Evolutionary conservation across 2,797 vertebrate species (phyloP), one percentile per base, ranked within the genome.

Genomic region (Pseudochromis fuscus): DNA sequence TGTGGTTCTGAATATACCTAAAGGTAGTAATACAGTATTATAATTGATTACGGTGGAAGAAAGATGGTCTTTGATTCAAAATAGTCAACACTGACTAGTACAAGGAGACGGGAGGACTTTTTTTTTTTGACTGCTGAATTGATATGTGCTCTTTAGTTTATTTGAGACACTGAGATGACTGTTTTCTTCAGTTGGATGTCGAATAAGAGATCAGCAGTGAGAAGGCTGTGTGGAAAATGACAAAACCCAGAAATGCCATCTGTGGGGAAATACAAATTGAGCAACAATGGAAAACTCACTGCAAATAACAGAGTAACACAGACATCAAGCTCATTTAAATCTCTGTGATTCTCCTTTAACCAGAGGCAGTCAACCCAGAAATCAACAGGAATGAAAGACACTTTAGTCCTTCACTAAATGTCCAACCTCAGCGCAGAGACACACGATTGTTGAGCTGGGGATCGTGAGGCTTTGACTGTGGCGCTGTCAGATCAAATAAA

Each of bases 401-500:
- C 31, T 12, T 37, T 12, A 37, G 11, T 12, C 12, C 13, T 13
- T 15, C 4, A 18, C 16, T 38, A 4, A 16, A 16, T 38, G 44
- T 33, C 58, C 37, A 24, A 52, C 5, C 0, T 23, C 13, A 31
- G 27, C 4, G 40, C 45, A 62, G 30, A 59, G 27, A 67, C 59
- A 53, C 60, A 67, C 31, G 59, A 13, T 31, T 21, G 37, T 10
- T 50, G 66, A 71, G 64, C 63, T 52, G 33, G 16, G n/a, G 46
- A 73, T 83, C 24, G 24, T 18, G 12, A 52, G 57, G 66, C 60
- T 74, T 65, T 76, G 7, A 77, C 28, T 46, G 56, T 40, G 66
- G 67, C 72, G 60, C 48, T 62, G 53, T 79, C 67, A 76, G 70
- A 70, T 74, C 64, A 75, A 70, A 75, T 74, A 69, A 77, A 75